Base-by-base conservation (phyloP, 2,113 vertebrate species). In the Galeopterus variegatus region DNA sequence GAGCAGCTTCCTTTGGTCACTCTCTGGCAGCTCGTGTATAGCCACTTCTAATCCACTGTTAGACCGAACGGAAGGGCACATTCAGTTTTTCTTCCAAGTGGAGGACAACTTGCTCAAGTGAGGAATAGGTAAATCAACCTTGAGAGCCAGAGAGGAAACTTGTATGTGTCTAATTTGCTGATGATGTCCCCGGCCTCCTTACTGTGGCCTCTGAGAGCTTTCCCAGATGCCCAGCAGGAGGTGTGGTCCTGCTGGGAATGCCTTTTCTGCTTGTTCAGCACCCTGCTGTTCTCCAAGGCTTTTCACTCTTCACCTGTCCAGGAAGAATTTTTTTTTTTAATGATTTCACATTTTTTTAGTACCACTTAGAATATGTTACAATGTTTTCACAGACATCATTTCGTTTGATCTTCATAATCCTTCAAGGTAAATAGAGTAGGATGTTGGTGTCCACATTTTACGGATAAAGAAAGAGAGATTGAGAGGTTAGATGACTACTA, bases 401-500 rank as follows among this genome's bases (percentile, higher is more conserved):
- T 97, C 23, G 67, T 90, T 90, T 36, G 33, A 56, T 77, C 81
- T 85, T 81, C 50, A 50, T 54, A 33, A 62, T n/a, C 28, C n/a
- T 80, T 33, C 45, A 56, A 64, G 72, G 41, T 65, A 67, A 70
- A 60, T 24, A 54, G 54, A 65, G 1, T n/a, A 70, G 36, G 5
- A 45, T 33, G 18, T 52, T 65, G 10, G 58, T 65, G 4, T 64
- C 12, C 11, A 18, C 12, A 11, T 88, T 90, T 95, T 80, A 81
- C 45, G n/a, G 54, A 33, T 73, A 73, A 85, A 76, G 58, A 73
- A 67, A 31, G 13, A 95, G 56, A 28, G 13, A 33, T 8, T 90
- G 73, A 73, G 36, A 86, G 15, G 33, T 48, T 28, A 67, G 54
- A 7, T 50, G 60, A 69, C 36, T 76, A 80, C 41, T 45, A 10